A percentile compares a stretch with the other conserved stretches of the same genome.
These are phyloP conservation scores for Lasioglossum vierecki DNA, from an alignment of 2,888 invertebrate genomes.

Conservation along the genomic window DNA sequence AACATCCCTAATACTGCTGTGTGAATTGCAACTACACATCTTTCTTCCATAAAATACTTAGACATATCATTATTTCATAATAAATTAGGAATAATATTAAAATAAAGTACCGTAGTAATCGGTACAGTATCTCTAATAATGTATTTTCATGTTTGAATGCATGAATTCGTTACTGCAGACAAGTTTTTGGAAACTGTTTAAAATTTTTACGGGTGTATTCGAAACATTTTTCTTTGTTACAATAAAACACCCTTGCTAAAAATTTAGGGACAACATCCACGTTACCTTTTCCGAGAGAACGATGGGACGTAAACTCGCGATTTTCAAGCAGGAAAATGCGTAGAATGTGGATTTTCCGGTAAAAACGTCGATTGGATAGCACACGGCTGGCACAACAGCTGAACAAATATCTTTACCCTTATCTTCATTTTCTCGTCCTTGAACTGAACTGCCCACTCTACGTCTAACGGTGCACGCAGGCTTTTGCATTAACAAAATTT, in stretches of 20 bases:
- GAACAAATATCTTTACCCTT: constrained; percentile 61
- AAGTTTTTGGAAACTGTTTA: too few species aligned
- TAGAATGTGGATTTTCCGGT: constrained; percentile 45
- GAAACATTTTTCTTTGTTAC: neutral
- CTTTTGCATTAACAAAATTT: constrained; percentile 21
- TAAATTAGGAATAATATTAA: too few species aligned
- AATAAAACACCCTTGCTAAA: neutral
- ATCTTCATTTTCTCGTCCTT: constrained; percentile 56
- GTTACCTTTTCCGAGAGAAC: neutral
- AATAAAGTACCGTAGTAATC: too few species aligned
- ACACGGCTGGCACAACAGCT: constrained; percentile 39
- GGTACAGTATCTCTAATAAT: too few species aligned
- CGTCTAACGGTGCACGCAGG: neutral
- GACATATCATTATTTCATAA: too few species aligned
- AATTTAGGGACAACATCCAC: neutral
- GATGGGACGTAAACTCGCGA: constrained; percentile 21
- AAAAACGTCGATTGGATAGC: constrained; percentile 29
- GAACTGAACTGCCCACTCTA: constrained; percentile 36
- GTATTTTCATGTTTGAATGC: too few species aligned
- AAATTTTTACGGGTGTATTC: neutral
- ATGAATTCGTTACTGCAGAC: too few species aligned
- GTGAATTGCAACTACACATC: too few species aligned
- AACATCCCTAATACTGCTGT: too few species aligned
- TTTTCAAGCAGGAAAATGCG: constrained; percentile 28
- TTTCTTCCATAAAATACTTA: too few species aligned